Percentiles rank a stretch among this genome's conserved stretches.
phyloP scores from a whole-genome alignment of 2,888 invertebrate genomes.

The Microctonus hyperodae region DNA sequence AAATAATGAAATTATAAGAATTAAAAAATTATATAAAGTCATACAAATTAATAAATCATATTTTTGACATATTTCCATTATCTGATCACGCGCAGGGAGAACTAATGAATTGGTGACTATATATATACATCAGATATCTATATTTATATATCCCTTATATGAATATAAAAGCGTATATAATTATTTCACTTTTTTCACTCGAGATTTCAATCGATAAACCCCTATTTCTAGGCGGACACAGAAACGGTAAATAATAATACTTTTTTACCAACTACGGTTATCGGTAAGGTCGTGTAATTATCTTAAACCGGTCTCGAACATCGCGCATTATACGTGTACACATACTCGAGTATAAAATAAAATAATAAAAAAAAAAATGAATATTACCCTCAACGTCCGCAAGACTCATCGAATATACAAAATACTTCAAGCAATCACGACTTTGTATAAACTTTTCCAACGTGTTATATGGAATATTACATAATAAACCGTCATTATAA shows the following conservation, averaged over 20 bases:
- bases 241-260: constrained; percentile 46
- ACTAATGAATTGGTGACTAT: too few species aligned
- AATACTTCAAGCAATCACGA: constrained; percentile 15
- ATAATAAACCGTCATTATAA: too few species aligned
- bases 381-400: not conserved
- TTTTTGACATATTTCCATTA: too few species aligned
- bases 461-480: not conserved
- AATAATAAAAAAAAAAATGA: not conserved
- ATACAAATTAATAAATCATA: too few species aligned
- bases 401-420: not conserved
- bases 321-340: constrained; percentile 22
- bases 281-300: constrained; percentile 53
- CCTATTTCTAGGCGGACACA: constrained; percentile 36
- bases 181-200: not conserved
- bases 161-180: not conserved
- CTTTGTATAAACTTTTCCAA: constrained; percentile 11
- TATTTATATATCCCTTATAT: not conserved
- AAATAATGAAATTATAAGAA: too few species aligned
- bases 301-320: constrained; percentile 50
- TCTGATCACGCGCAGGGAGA: too few species aligned
- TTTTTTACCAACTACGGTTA: constrained; percentile 48
- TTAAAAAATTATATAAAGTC: too few species aligned
- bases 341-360: not conserved
- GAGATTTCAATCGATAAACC: constrained; percentile 29
- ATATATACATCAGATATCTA: too few species aligned